Evolutionary conservation across 1,140 invertebrate genomes (phyloP), one percentile per base, ranked within the genome.

Genomic region (Hyphantria cunea): DNA sequence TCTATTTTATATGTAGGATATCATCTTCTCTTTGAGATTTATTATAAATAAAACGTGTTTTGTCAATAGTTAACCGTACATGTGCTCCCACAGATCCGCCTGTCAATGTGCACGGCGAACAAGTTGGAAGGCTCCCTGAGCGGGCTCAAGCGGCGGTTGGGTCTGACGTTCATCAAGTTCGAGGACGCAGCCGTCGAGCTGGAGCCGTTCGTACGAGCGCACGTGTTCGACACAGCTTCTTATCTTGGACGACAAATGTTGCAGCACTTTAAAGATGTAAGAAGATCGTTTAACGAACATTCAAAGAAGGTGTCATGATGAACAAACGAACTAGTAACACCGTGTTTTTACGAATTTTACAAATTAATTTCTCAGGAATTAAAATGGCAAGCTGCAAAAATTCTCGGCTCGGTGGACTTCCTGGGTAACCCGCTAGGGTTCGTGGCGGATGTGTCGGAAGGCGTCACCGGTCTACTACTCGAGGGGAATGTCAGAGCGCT

Each of bases 371-470:
- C 50, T 64, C 83, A 97, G 94, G 97, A 99, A 91, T 84, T 99
- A 9, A 96, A 97, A 85, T 97, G 97, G 93, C 98, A 99, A 92
- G 98, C 98, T 1, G 96, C 96, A 10, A 96, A 96, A 60, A 99
- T 99, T 78, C 89, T 99, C 51, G 98, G 98, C 0, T 98, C 98
- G 0, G 96, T 99, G 25, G 98, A 99, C 89, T 99, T 99, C 83
- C 92, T 99, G 6, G 99, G 99, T 4, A 99, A 99, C 92, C 98
- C 99, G 9, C 83, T 99, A 33, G 99, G 98, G 9, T 95, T 99
- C 70, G 93, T 99, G 34, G 97, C 97, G 77, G 98, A 99, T 90
- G 94, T 99, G 12, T 96, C 97, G 31, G 98, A 99, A 91, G 98
- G 98, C 15, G 94, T 99, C 41, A 95, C 96, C 6, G 97, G 97